These are phyloP conservation scores for Dryoscopus gambensis DNA, from an alignment of 2,113 vertebrate genomes.

Conservation along the genomic window DNA sequence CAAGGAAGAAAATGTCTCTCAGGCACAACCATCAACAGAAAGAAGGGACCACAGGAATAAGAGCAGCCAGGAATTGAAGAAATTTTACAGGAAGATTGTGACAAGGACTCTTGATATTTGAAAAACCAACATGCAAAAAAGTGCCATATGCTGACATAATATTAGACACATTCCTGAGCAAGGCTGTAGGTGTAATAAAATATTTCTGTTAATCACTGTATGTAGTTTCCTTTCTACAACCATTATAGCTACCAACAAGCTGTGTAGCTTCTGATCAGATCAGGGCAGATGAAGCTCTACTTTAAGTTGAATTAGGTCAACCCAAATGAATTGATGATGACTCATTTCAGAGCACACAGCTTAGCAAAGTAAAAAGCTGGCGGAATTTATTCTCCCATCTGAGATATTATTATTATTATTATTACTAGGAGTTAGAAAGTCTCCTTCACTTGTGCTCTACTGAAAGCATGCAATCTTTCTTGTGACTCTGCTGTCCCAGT, in stretches of 20 bases:
- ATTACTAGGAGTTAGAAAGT: not conserved
- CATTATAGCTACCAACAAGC: not conserved
- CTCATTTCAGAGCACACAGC: not conserved
- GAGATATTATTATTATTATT: not conserved
- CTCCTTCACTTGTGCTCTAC: conserved; percentile 18
- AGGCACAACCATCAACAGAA: not conserved
- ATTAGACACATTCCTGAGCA: not conserved
- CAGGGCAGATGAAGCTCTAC: not conserved
- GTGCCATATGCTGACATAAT: not conserved
- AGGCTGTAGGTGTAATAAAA: not conserved
- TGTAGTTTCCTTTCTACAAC: not conserved
- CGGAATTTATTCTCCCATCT: not conserved
- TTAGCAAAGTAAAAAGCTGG: not conserved
- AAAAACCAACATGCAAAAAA: not conserved
- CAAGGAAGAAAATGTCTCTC: not conserved
- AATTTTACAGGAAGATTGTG: not conserved
- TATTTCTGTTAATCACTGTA: not conserved
- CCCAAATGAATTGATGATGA: not conserved
- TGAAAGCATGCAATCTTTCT: not conserved
- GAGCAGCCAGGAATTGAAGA: not conserved
- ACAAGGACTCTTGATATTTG: not conserved
- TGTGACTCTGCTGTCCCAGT: conserved; percentile 39
- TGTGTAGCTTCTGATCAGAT: not conserved
- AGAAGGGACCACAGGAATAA: not conserved
- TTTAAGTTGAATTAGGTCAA: not conserved